A percentile compares a stretch with the other conserved stretches of the same genome.
These are phyloP conservation scores for Lanistes nyassanus DNA, from an alignment of 1,140 invertebrate genomes.

Conservation along the genomic window DNA sequence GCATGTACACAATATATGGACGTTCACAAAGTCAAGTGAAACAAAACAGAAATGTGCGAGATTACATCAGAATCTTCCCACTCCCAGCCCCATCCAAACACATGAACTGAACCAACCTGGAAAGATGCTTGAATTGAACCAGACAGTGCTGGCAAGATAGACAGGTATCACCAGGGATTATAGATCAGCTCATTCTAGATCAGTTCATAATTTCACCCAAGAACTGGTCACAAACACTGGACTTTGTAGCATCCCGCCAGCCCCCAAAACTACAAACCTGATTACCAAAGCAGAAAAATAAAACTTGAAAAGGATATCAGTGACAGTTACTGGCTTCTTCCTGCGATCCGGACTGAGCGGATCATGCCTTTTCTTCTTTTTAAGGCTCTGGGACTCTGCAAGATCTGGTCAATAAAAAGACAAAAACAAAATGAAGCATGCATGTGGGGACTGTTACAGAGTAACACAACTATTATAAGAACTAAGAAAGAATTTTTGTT, in stretches of 20 bases:
- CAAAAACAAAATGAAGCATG: not conserved
- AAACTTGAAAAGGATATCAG: conserved; percentile 70
- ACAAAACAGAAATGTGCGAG: not conserved
- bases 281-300: not conserved
- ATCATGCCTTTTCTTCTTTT: conserved; percentile 67
- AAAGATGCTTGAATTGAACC: not conserved
- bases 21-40: conserved; percentile 59
- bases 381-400: conserved; percentile 64
- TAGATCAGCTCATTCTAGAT: not conserved
- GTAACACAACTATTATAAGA: not conserved
- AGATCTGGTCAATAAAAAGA: conserved; percentile 64
- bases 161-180: not conserved
- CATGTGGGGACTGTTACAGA: not conserved
- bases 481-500: not conserved
- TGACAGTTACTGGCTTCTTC: conserved; percentile 87
- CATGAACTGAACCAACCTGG: not conserved
- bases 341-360: conserved; percentile 69
- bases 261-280: too few species aligned
- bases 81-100: not conserved
- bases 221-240: not conserved
- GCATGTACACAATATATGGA: conserved; percentile 96
- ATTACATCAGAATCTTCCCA: not conserved
- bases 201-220: not conserved
- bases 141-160: not conserved
- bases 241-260: too few species aligned